Evolutionary conservation across 2,888 invertebrate species (phyloP).

Genomic region (Cephus sareptanus): DNA sequence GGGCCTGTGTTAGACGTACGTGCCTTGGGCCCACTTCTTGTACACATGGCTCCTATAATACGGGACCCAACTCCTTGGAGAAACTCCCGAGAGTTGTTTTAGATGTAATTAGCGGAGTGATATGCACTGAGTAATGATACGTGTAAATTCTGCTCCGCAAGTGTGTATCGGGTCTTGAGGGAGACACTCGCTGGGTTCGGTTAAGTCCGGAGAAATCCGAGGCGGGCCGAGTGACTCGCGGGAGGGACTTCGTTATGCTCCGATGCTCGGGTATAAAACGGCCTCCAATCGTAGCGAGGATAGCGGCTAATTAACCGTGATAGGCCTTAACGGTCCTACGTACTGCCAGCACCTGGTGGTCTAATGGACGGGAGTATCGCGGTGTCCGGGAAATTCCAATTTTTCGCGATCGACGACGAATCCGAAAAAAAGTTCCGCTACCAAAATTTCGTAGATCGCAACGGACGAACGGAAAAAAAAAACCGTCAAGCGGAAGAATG

Average conservation of each 20-base stretch:
- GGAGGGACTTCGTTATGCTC: slow-evolving; percentile 54
- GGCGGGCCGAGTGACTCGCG: slow-evolving; percentile 26
- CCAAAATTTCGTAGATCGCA: neutral
- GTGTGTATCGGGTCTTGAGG: neutral
- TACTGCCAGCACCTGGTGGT: slow-evolving; percentile 46
- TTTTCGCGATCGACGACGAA: neutral
- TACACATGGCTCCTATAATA: neutral
- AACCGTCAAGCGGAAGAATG: neutral
- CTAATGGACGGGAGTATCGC: slow-evolving; percentile 10
- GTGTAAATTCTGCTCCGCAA: slow-evolving; percentile 3
- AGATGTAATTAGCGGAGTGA: slow-evolving; percentile 52
- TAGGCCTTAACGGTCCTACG: slow-evolving; percentile 36
- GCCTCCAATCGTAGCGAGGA: slow-evolving; percentile 50
- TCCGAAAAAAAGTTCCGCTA: neutral
- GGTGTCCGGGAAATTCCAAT: neutral
- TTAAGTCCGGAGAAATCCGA: slow-evolving; percentile 31
- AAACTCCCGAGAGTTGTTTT: slow-evolving; percentile 28
- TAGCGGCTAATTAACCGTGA: slow-evolving; percentile 54
- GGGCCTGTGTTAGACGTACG: neutral
- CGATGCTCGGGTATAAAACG: slow-evolving; percentile 35
- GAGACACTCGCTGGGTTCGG: neutral
- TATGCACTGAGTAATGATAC: slow-evolving; percentile 44
- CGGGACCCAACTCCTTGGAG: neutral
- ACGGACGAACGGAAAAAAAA: neutral
- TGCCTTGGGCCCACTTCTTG: neutral